Evolutionary conservation across 2,113 vertebrate species (phyloP).

Genomic region (Sinocyclocheilus maitianheensis): DNA sequence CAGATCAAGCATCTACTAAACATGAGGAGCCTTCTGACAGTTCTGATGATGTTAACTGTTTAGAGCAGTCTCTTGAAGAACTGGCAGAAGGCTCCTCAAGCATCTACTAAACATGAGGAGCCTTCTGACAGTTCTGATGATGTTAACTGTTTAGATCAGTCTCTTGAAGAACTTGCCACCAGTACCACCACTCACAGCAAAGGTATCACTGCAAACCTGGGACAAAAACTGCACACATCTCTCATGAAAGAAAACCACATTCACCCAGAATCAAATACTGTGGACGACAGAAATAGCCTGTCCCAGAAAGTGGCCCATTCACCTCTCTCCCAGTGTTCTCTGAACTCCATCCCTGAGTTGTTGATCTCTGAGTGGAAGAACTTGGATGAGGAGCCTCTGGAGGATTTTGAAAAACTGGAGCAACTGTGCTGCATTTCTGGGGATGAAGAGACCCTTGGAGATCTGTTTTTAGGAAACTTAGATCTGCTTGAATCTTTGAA

Average conservation of each 20-base stretch:
- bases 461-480: constrained; percentile 76
- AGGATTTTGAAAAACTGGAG: constrained; percentile 82
- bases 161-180: constrained; percentile 20
- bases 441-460: constrained; percentile 74
- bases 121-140: constrained; percentile 26
- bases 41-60: constrained; percentile 36
- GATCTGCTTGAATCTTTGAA: constrained; percentile 77
- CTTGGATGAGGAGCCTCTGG: constrained; percentile 77
- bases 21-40: constrained; percentile 8
- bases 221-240: constrained; percentile 56
- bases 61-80: constrained; percentile 32
- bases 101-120: constrained; percentile 32
- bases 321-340: constrained; percentile 60
- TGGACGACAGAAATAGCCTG: constrained; percentile 55
- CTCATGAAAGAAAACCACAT: constrained; percentile 54
- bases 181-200: constrained; percentile 64
- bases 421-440: constrained; percentile 78
- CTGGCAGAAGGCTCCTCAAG: too few species aligned
- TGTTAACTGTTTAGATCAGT: constrained; percentile 30
- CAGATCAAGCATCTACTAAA: constrained; percentile 29
- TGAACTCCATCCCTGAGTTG: constrained; percentile 73
- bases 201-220: constrained; percentile 71
- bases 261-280: constrained; percentile 46
- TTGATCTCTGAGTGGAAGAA: constrained; percentile 81
- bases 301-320: constrained; percentile 56